Evolutionary conservation across 2,888 invertebrate species (phyloP), one percentile per base, ranked within the genome.

Genomic region (Chirona hameri): DNA sequence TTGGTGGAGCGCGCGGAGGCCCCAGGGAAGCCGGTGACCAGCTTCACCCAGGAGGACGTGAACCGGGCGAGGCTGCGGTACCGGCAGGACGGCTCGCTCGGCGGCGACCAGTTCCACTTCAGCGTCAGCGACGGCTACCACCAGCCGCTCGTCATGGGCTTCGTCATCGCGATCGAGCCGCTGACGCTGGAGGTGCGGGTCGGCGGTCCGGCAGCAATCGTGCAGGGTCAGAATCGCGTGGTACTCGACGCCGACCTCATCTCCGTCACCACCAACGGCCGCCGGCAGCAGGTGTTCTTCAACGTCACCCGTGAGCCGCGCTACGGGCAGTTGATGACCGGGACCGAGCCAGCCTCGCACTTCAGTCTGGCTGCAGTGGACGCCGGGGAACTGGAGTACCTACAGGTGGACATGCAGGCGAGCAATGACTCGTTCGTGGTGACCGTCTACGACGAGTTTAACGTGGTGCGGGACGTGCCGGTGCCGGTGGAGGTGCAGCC

Each of bases 331-430:
- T 90, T 98, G 52, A 94, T 95, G 86, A 91, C 95, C 0, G 92
- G 93, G 83, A 93, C 95, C 84, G 91, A 92, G 83, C 92, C 93
- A 0, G 93, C 93, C 0, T 90, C 90, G 0, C 89, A 91, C 79
- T 98, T 98, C 87, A 92, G 91, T 7, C 96, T 97, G 85, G 90
- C 90, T 27, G 95, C 97, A 87, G 88, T 99, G 81, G 91, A 93
- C 85, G 91, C 92, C 0, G 93, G 93, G 84, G 91, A 93, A 82
- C 94, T 99, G 0, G 92, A 94, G 87, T 99, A 98, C 87, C 93
- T 97, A 90, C 98, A 98, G 88, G 94, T 94, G 24, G 96, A 98
- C 87, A 93, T 97, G 92, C 94, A 93, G 2, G 92, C 93, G 0
- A 93, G 95, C 0, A 94, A 93, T 86, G 98, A 98, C 87, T 93